Base-by-base conservation (phyloP, 1,140 invertebrate genomes). In the Nebria ingens region DNA sequence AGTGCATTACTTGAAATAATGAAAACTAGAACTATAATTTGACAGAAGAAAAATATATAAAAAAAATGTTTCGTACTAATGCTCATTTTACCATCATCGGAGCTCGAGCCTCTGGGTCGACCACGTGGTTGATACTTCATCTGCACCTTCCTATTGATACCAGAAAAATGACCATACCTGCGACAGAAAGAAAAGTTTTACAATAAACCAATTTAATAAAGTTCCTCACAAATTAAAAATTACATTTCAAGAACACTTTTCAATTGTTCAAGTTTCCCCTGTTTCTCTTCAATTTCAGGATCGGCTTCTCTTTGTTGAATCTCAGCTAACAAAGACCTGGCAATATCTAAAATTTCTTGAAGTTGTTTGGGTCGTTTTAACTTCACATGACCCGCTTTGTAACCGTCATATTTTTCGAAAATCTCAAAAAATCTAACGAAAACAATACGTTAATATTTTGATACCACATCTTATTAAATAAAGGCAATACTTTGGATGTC, bases 141-240 rank as follows among this genome's bases (percentile, higher is more conserved):
- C 78, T 99, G 97, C 34, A 99, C 94, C 78, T 99, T 99, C 50
- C 97, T 84, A 80, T 99, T 99, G 59, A 99, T 99, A 15, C 97
- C 97, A 38, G 95, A 98, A 76, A 99, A 99, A 76, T 99, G 95
- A 0, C 97, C 97, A 75, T 99, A 97, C 92, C 92, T 95, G 25
- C n/a, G n/a, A n/a, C n/a, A n/a, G n/a, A 1, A 57, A 59, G n/a
- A 22, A 52, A 3, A 52, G 19, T 62, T 40, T 55, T 54, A 23
- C 57, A 61, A 42, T 21, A 57, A 58, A 22, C n/a, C 38, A 22
- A 29, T 29, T 53, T 51, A 56, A 9, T 34, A 65, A 62, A 45
- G 57, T 53, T 53, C 54, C 38, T 17, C 55, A 12, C 29, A 51
- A 9, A 56, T 29, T 53, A n/a, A n/a, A 56, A 76, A 80, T 76